Evolutionary conservation across 2,888 invertebrate species (phyloP).

Genomic region (Heliconius cydno): DNA sequence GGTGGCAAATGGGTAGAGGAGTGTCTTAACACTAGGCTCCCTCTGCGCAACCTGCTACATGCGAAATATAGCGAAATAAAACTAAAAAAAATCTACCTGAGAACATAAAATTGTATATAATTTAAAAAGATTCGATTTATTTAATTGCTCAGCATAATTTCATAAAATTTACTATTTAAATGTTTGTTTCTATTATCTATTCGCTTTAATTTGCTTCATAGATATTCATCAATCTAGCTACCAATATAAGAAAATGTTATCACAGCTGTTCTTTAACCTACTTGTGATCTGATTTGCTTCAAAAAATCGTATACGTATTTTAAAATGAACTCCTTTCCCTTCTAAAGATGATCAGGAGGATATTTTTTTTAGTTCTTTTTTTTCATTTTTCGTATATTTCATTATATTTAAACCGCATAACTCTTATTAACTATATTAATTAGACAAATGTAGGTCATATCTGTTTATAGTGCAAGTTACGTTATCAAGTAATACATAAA

Average conservation of each 20-base stretch:
- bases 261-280: background rate
- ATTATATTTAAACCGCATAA: background rate
- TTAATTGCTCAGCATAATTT: too few relatives aligned
- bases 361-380: too few relatives aligned
- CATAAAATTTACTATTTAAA: background rate
- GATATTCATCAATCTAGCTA: background rate
- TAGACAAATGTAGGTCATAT: background rate
- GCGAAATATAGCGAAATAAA: too few relatives aligned
- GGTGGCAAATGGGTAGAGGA: too few relatives aligned
- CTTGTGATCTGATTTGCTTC: background rate
- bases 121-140: too few relatives aligned
- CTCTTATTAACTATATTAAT: too few relatives aligned
- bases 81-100: too few relatives aligned
- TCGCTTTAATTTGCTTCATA: too few relatives aligned
- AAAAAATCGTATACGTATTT: background rate
- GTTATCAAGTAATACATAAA: background rate
- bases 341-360: too few relatives aligned
- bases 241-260: background rate
- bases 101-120: too few relatives aligned
- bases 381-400: background rate
- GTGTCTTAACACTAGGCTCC: too few relatives aligned
- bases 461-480: background rate
- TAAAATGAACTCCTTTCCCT: background rate
- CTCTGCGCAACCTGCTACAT: too few relatives aligned
- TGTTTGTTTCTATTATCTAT: background rate